phyloP scores from a whole-genome alignment of 2,888 invertebrate species.

The Phaonia tiefii region DNA sequence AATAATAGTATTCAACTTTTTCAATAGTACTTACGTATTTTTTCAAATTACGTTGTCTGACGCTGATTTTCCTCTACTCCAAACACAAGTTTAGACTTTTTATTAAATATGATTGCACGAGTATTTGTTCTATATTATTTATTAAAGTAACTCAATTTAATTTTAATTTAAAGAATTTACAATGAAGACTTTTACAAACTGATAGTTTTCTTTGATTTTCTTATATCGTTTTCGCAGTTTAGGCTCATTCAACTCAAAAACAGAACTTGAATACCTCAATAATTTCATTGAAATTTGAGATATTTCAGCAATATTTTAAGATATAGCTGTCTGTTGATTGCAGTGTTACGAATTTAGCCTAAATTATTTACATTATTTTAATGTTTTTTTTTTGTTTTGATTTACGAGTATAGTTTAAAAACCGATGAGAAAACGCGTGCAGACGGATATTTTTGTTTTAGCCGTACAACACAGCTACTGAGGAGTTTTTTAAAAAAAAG shows the following conservation, averaged over 20 bases:
- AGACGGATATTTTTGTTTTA: background rate
- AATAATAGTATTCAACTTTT: too few species aligned
- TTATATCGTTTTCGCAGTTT: constrained; percentile 52
- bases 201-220: constrained; percentile 1
- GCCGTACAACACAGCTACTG: constrained; percentile 23
- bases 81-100: constrained; percentile 16
- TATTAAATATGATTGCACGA: constrained; percentile 62
- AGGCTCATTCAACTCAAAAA: constrained; percentile 55
- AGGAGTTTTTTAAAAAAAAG: constrained; percentile 20
- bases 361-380: constrained; percentile 65
- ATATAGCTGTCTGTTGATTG: constrained; percentile 12
- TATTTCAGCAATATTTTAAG: constrained; percentile 22
- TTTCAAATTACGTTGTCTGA: too few species aligned
- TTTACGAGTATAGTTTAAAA: constrained; percentile 14
- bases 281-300: constrained; percentile 12
- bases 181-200: constrained; percentile 46
- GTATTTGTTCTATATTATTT: constrained; percentile 9
- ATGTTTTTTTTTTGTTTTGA: constrained; percentile 38
- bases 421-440: background rate
- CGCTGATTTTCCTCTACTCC: too few species aligned
- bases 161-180: constrained; percentile 23
- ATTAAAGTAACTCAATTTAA: constrained; percentile 36
- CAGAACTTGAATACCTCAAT: constrained; percentile 10
- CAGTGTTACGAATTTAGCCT: constrained; percentile 47
- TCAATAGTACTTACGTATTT: too few species aligned